Base-by-base conservation (phyloP, 2,113 vertebrate genomes). In the Tragulus kanchil region DNA sequence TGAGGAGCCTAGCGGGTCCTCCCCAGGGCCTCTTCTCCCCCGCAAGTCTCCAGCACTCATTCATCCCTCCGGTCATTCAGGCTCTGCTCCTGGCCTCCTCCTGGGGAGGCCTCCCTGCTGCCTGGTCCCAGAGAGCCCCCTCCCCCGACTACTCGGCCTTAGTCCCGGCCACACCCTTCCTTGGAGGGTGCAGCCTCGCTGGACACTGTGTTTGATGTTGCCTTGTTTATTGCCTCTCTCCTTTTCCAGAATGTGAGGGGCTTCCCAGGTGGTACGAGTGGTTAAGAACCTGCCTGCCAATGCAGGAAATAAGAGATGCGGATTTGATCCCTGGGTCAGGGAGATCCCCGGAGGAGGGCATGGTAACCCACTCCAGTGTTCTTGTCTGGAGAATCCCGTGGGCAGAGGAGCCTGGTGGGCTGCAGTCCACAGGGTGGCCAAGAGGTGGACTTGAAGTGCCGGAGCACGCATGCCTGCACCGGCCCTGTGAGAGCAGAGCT, bases 121-220 rank as follows among this genome's bases (percentile, higher is more conserved):
- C 28, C 7, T 0, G 15, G 50, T 62, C 52, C 4, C 4, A 61
- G 65, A n/a, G 67, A 77, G 19, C 36, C 21, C 3, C 79, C 8
- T 0, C 3, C 50, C 31, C 1, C 8, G 0, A 13, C 10, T 21
- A 50, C 16, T 85, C 73, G 15, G 50, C 36, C 58, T 82, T 1
- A 59, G 19, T 54, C 58, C n/a, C 45, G 31, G 31, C 31, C 1
- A 0, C 15, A 1, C 1, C 8, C 23, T 3, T 87, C 31, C 79
- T 42, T 48, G 0, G 73, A 59, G 45, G 13, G 3, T 50, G 52
- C 17, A 6, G 21, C 6, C 31, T 71, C 9, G 10, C 17, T 3
- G 23, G 58, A 13, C 28, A 7, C 50, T 31, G 48, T 25, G 26
- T 36, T 77, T 10, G 5, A 5, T 4, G 1, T 9, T 54, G 21